Evolutionary conservation across 2,888 invertebrate genomes (phyloP).

Genomic region (Drosophila affinis): DNA sequence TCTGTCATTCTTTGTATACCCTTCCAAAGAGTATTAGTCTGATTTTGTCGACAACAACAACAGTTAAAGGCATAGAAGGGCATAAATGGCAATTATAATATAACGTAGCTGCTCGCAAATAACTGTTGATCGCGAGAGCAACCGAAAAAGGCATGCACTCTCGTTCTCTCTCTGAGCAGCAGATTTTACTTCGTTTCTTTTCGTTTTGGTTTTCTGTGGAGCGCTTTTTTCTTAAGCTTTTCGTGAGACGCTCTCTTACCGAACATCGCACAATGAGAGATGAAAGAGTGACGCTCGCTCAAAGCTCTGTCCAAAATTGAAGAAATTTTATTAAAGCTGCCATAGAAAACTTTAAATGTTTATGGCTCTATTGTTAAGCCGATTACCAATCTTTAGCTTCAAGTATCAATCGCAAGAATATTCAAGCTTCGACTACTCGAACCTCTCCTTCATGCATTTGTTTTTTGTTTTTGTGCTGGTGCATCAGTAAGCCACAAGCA

Average conservation of each 20-base stretch:
- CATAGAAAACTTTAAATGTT: neutral
- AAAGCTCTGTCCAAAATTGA: too few species aligned
- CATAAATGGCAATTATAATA: too few species aligned
- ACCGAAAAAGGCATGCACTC: too few species aligned
- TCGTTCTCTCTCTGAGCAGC: too few species aligned
- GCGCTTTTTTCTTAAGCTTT: neutral
- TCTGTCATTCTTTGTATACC: slow-evolving; percentile 2
- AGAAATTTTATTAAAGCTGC: too few species aligned
- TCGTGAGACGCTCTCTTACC: slow-evolving; percentile 1
- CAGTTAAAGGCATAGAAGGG: too few species aligned
- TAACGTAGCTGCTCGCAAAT: too few species aligned
- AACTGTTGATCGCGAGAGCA: too few species aligned
- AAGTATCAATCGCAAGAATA: neutral
- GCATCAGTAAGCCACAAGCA: slow-evolving; percentile 23
- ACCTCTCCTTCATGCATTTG: neutral
- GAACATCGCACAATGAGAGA: slow-evolving; percentile 5
- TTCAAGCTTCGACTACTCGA: neutral
- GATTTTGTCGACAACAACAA: too few species aligned
- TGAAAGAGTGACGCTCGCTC: neutral
- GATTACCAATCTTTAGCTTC: too few species aligned
- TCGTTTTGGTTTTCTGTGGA: slow-evolving; percentile 2
- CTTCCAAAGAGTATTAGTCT: neutral
- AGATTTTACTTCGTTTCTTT: neutral
- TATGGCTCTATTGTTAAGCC: neutral
- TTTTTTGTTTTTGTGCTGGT: neutral